Evolutionary conservation across 2,113 vertebrate genomes (phyloP).

Genomic region (Phyllopteryx taeniolatus): DNA sequence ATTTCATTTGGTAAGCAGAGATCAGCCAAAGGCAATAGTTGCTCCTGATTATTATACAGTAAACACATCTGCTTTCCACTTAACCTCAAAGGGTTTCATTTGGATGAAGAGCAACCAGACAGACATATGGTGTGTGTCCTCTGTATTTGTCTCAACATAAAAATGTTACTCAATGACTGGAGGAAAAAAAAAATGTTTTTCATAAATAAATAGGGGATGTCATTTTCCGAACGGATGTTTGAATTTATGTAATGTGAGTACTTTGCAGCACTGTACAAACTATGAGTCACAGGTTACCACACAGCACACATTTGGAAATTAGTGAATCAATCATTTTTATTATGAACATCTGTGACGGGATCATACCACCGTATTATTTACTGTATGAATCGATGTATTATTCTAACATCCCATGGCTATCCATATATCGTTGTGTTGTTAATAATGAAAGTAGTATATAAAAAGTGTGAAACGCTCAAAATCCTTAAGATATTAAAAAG

Average conservation of each 20-base stretch:
- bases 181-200: background rate
- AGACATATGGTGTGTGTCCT: slow-evolving; percentile 4
- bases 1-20: slow-evolving; percentile 25
- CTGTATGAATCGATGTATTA: too few species aligned
- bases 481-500: too few species aligned
- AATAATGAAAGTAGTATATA: too few species aligned
- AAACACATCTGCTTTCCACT: slow-evolving; percentile 23
- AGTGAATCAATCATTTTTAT: too few species aligned
- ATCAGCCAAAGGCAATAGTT: slow-evolving; percentile 38
- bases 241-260: background rate
- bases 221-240: slow-evolving; percentile 4
- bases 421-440: too few species aligned
- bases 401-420: too few species aligned
- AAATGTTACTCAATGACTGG: background rate
- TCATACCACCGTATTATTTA: too few species aligned
- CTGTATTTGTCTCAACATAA: background rate
- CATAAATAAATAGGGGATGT: background rate
- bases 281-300: background rate
- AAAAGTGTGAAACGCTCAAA: too few species aligned
- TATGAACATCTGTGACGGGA: too few species aligned
- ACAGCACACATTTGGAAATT: background rate
- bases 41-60: slow-evolving; percentile 26
- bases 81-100: slow-evolving; percentile 17
- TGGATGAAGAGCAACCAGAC: slow-evolving; percentile 7
- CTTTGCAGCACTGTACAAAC: background rate